Percentiles rank a stretch among this genome's conserved stretches.
Evolutionary conservation across 2,113 vertebrate genomes (phyloP).

Genomic region (Poecile atricapillus): DNA sequence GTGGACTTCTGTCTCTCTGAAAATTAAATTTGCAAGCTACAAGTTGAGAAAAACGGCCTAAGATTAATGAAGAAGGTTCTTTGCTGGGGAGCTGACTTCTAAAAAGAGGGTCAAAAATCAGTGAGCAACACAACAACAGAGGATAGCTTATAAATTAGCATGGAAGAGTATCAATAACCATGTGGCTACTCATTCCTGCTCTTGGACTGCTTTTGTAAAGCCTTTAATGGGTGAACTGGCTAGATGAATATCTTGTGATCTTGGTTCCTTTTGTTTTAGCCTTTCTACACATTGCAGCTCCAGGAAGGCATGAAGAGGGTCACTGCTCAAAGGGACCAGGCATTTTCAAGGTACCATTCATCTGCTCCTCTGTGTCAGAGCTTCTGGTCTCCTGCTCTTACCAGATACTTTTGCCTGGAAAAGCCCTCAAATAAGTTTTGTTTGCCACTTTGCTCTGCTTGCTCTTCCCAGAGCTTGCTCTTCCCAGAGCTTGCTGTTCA

Average conservation of each 20-base stretch:
- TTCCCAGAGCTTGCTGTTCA: not conserved
- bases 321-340: not conserved
- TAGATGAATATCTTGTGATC: not conserved
- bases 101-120: not conserved
- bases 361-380: not conserved
- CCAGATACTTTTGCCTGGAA: not conserved
- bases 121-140: not conserved
- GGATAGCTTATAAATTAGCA: not conserved
- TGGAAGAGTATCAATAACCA: not conserved
- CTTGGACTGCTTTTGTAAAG: not conserved
- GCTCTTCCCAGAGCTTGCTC: not conserved
- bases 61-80: not conserved
- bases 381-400: not conserved
- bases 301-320: not conserved
- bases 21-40: not conserved
- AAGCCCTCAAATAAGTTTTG: not conserved
- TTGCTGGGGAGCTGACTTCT: not conserved
- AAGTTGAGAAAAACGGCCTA: not conserved
- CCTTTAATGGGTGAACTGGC: not conserved
- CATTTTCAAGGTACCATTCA: not conserved
- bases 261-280: not conserved
- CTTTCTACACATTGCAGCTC: not conserved
- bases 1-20: not conserved
- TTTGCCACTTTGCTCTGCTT: not conserved
- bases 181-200: not conserved